Conservation (phyloP, 2,797 vertebrate genomes). For the Aulostomus chinensis region DNA sequence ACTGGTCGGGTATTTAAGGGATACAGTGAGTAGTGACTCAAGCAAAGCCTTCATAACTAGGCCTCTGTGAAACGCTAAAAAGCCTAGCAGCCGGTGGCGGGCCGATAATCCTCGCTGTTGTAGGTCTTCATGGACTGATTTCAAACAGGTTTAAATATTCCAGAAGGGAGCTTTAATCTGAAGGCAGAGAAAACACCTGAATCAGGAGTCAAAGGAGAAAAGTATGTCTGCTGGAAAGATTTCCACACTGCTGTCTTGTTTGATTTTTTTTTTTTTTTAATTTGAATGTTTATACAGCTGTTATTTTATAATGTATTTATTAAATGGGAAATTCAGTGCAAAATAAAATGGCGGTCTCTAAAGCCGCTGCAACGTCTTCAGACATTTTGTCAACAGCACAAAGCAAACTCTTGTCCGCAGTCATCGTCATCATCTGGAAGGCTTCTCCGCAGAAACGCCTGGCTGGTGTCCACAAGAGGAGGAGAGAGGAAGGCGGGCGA, state of each 20-base stretch:
- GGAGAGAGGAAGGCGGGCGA: constrained; percentile 28
- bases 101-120: constrained; percentile 41
- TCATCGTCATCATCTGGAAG: constrained; percentile 45
- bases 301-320: constrained; percentile 68
- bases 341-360: constrained; percentile 44
- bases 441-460: constrained; percentile 46
- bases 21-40: constrained; percentile 42
- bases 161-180: constrained; percentile 33
- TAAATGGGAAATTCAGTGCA: constrained; percentile 21
- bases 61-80: constrained; percentile 47
- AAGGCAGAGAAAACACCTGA: constrained; percentile 13
- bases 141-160: constrained; percentile 24
- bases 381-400: constrained; percentile 7
- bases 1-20: constrained; percentile 41
- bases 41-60: constrained; percentile 39
- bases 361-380: constrained; percentile 1
- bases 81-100: constrained; percentile 21
- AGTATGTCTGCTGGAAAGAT: constrained; percentile 19
- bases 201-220: constrained; percentile 13
- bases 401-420: constrained; percentile 14
- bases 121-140: constrained; percentile 36
- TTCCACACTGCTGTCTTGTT: constrained; percentile 34
- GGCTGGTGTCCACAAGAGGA: constrained; percentile 44
- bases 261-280: constrained; percentile 35
- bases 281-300: constrained; percentile 53